phyloP scores from a whole-genome alignment of 2,888 invertebrate species.

The Caenorhabditis sp. region DNA sequence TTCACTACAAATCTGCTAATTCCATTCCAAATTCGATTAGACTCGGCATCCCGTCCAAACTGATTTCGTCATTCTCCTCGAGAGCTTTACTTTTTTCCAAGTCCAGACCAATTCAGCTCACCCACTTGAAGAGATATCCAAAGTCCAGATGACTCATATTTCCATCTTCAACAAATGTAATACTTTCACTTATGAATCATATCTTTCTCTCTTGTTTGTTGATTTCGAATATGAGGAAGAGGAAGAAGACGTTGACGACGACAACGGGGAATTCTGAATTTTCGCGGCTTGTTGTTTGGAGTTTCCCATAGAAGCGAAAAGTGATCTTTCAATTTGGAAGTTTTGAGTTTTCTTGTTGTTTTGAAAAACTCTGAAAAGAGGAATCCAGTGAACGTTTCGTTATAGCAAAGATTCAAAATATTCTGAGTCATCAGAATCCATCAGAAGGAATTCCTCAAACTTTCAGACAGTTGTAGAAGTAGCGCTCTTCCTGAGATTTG shows the following conservation, averaged over 20 bases:
- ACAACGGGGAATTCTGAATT: slow-evolving; percentile 11
- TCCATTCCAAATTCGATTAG: no score
- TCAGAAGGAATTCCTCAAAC: background rate
- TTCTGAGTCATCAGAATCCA: background rate
- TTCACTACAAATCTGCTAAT: no score
- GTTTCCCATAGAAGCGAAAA: no score
- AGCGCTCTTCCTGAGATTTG: no score
- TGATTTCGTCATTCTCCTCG: no score
- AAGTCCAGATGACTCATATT: background rate
- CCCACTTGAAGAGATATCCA: background rate
- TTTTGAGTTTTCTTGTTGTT: no score
- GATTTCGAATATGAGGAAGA: background rate
- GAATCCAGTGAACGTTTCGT: no score
- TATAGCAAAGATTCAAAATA: no score
- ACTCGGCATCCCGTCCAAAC: no score
- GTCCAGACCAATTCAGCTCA: background rate
- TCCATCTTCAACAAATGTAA: background rate
- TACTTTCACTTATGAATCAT: slow-evolving; percentile 10
- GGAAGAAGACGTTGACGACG: background rate
- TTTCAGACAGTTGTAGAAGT: background rate
- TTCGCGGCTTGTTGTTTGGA: slow-evolving; percentile 8
- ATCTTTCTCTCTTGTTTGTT: slow-evolving; percentile 27
- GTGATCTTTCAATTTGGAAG: slow-evolving; percentile 3
- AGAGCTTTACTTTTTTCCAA: no score
- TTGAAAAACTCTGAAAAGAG: no score